These are phyloP conservation scores for Anarsia innoxiella DNA, from an alignment of 2,888 invertebrate species.

Conservation along the genomic window DNA sequence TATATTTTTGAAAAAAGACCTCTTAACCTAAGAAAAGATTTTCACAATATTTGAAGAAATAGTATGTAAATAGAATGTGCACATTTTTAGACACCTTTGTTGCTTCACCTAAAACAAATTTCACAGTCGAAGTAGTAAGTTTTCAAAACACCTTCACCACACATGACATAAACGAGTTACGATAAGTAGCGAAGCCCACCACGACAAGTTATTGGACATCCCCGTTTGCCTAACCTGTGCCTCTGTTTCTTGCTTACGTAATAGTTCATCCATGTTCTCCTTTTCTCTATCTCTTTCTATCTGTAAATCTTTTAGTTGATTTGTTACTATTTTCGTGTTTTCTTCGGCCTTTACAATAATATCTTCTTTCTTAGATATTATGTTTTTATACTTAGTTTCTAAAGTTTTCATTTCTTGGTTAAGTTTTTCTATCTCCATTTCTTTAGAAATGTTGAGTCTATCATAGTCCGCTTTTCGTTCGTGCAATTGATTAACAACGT, in stretches of 20 bases:
- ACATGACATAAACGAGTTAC: too few species aligned
- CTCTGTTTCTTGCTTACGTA: constrained; percentile 41
- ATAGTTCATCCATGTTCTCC: constrained; percentile 30
- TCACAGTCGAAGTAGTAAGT: too few species aligned
- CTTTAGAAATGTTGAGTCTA: constrained; percentile 30
- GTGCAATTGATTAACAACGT: constrained; percentile 27
- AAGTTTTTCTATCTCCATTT: constrained; percentile 36
- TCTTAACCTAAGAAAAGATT: too few species aligned
- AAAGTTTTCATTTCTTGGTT: constrained; percentile 31
- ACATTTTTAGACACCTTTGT: too few species aligned
- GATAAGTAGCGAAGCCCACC: too few species aligned
- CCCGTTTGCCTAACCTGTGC: constrained; percentile 51
- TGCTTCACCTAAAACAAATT: too few species aligned
- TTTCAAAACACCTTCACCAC: too few species aligned
- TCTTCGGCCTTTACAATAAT: constrained; percentile 27
- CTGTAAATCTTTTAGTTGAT: constrained; percentile 35
- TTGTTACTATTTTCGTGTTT: constrained; percentile 31
- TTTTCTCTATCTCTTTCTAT: constrained; percentile 38
- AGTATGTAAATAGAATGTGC: too few species aligned
- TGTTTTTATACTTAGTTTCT: constrained; percentile 24
- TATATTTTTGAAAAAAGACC: too few species aligned
- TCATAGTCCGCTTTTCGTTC: constrained; percentile 31
- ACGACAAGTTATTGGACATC: too few species aligned
- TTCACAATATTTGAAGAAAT: too few species aligned
- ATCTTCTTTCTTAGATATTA: constrained; percentile 33